phyloP scores from a whole-genome alignment of 2,113 vertebrate genomes.

The Machaerirhynchus nigripectus region DNA sequence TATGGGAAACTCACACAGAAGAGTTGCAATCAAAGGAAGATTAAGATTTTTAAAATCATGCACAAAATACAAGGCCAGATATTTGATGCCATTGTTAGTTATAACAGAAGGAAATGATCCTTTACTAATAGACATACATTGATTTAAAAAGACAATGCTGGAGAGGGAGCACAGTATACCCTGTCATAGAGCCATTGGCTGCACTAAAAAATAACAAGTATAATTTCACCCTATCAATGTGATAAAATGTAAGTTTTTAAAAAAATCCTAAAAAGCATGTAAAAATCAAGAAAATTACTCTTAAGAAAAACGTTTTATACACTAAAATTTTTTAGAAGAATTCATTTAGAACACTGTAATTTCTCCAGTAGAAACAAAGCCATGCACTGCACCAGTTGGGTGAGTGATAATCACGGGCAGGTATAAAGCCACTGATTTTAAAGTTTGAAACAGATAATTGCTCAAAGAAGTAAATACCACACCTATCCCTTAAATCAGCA shows the following conservation, averaged over 20 bases:
- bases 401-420: neutral
- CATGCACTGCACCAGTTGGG: neutral
- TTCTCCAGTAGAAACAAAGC: neutral
- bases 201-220: neutral
- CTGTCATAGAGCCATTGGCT: neutral
- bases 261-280: rapidly evolving
- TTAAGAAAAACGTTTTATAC: neutral
- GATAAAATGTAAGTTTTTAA: neutral
- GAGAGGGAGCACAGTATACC: neutral
- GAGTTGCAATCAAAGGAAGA: neutral
- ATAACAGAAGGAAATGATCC: neutral
- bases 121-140: neutral
- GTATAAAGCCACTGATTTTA: neutral
- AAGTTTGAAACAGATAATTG: neutral
- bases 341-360: neutral
- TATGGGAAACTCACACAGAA: neutral
- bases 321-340: neutral
- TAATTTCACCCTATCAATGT: neutral
- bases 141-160: neutral
- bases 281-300: neutral
- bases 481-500: neutral
- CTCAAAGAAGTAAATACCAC: neutral
- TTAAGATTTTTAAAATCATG: neutral
- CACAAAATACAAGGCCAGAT: neutral
- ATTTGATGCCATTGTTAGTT: neutral